Percentiles rank a stretch among this genome's conserved stretches.
Conservation (phyloP, 2,113 vertebrate genomes). For the Saguinus midas region DNA sequence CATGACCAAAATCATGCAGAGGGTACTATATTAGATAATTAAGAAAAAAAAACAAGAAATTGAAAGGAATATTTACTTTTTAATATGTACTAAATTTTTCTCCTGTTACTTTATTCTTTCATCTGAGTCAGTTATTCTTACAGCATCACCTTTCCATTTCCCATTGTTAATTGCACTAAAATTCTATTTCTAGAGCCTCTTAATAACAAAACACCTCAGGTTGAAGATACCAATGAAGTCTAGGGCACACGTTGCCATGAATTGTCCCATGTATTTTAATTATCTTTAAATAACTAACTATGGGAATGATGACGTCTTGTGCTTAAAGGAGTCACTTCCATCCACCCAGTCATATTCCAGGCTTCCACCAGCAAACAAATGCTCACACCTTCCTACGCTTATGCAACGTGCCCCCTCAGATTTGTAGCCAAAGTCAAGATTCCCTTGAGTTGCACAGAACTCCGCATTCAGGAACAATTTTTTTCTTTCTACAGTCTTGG, state of each 20-base stretch:
- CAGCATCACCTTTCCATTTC: background rate
- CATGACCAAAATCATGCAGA: constrained; percentile 48
- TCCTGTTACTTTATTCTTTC: background rate
- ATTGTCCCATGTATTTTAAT: background rate
- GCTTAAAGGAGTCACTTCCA: background rate
- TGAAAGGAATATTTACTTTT: background rate
- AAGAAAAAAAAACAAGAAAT: background rate
- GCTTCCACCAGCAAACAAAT: background rate
- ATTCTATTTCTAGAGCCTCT: background rate
- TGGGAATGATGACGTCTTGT: background rate
- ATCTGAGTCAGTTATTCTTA: background rate
- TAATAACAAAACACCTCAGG: background rate
- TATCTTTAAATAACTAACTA: background rate
- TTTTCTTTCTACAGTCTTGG: background rate
- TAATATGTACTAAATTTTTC: constrained; percentile 29
- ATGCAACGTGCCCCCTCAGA: background rate
- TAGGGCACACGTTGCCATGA: background rate
- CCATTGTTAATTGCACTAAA: background rate
- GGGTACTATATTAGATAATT: constrained; percentile 29
- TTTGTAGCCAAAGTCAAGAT: background rate
- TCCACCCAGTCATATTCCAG: background rate
- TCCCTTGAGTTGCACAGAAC: background rate
- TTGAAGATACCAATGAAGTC: background rate
- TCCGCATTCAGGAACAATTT: background rate
- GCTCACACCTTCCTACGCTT: background rate